Percentiles rank a stretch among this genome's conserved stretches.
phyloP scores from a whole-genome alignment of 2,888 invertebrate species.

The Synanthedon andrenaeformis region DNA sequence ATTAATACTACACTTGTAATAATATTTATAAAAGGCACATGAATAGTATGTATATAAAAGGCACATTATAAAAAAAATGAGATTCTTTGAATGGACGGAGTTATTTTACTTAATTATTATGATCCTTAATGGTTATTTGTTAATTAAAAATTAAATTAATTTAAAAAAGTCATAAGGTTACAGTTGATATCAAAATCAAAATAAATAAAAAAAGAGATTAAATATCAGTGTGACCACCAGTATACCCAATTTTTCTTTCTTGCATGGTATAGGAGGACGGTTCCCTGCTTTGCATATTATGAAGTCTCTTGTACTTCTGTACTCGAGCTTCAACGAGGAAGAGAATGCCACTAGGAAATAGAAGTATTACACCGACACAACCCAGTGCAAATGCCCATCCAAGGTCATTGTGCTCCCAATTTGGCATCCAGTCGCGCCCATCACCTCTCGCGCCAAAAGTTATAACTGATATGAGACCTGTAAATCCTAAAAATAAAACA shows the following conservation, averaged over 20 bases:
- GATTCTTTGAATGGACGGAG: no score
- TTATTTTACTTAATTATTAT: no score
- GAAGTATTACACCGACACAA: conserved; percentile 80
- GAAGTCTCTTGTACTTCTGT: conserved; percentile 78
- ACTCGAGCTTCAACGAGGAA: conserved; percentile 87
- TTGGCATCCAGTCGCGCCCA: conserved; percentile 94
- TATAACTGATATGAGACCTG: conserved; percentile 85
- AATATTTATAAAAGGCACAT: no score
- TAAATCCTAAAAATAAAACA: conserved; percentile 69
- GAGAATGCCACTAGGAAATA: conserved; percentile 82
- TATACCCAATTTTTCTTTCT: conserved; percentile 69
- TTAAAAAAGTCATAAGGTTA: no score
- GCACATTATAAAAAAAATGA: no score
- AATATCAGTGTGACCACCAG: conserved; percentile 78
- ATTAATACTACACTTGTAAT: no score
- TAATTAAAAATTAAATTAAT: no score
- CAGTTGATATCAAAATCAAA: no score
- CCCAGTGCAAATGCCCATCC: conserved; percentile 94
- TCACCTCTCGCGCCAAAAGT: conserved; percentile 93
- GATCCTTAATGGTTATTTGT: no score
- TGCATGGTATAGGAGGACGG: conserved; percentile 77
- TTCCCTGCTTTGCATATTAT: conserved; percentile 76
- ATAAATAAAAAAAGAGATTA: conserved; percentile 36
- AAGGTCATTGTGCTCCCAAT: conserved; percentile 94
- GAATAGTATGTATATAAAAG: no score